Percentiles rank a stretch among this genome's conserved stretches.
Conservation (phyloP, 2,113 vertebrate species). For the Tricholaema leucomelas region DNA sequence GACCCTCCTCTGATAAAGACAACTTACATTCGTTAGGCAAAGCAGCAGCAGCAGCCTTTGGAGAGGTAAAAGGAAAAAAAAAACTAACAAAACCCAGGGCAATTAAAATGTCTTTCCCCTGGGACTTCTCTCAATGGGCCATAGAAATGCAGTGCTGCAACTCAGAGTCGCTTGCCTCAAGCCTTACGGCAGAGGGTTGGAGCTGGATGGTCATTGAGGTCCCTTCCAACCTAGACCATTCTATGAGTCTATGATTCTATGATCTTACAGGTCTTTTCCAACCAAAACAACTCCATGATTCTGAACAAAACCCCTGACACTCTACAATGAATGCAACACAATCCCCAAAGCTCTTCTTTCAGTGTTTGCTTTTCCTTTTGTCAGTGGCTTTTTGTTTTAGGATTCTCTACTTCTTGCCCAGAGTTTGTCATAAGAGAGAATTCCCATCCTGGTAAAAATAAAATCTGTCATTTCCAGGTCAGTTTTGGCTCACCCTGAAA, state of each 20-base stretch:
- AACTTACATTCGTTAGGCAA: neutral
- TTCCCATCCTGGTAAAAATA: neutral
- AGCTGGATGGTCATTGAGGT: no score
- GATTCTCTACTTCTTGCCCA: neutral
- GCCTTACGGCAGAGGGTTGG: no score
- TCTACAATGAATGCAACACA: neutral
- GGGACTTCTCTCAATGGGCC: neutral
- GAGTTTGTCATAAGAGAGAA: neutral
- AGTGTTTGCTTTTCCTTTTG: neutral
- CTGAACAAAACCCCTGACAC: neutral
- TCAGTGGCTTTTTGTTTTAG: neutral
- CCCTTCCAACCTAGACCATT: no score
- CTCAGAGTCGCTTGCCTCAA: neutral
- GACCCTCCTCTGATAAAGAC: neutral
- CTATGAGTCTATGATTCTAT: no score
- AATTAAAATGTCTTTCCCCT: neutral
- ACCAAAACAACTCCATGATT: no score
- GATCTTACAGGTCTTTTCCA: no score
- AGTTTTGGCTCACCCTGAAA: neutral
- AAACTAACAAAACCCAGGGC: fast-evolving
- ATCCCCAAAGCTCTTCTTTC: neutral
- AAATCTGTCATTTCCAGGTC: neutral
- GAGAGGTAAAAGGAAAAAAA: neutral
- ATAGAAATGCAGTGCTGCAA: neutral
- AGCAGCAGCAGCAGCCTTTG: neutral